These are phyloP conservation scores for Thamnophis elegans DNA, from an alignment of 2,797 vertebrate genomes.

Conservation along the genomic window DNA sequence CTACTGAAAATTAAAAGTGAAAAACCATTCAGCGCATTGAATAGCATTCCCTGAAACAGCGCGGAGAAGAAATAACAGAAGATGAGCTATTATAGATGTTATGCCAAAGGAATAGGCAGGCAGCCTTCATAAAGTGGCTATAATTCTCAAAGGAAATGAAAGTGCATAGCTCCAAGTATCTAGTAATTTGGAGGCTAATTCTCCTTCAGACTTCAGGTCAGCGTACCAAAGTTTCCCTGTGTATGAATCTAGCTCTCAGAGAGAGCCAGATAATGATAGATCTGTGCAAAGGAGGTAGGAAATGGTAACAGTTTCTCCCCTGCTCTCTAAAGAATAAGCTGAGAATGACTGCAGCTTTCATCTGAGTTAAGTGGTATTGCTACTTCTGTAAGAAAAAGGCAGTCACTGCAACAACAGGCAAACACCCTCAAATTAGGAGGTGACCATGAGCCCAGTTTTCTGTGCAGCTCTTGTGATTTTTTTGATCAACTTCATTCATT, in stretches of 20 bases:
- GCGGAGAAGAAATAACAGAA: conserved; percentile 56
- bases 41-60: conserved; percentile 50
- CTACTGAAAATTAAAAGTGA: conserved; percentile 11
- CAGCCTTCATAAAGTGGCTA: conserved; percentile 57
- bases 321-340: conserved; percentile 4
- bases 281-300: not conserved
- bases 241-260: conserved; percentile 41
- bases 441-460: not conserved
- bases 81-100: conserved; percentile 58
- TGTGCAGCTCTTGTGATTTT: not conserved
- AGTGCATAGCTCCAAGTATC: conserved; percentile 58
- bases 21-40: conserved; percentile 45
- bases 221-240: conserved; percentile 34
- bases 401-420: not conserved
- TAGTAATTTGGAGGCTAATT: conserved; percentile 51
- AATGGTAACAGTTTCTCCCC: not conserved
- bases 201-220: conserved; percentile 52
- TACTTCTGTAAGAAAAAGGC: not conserved
- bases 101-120: conserved; percentile 58
- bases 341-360: not conserved
- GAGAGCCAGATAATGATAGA: not conserved
- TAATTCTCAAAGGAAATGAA: conserved; percentile 58
- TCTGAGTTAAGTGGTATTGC: not conserved
- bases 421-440: not conserved
- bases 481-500: not conserved